phyloP scores from a whole-genome alignment of 2,797 vertebrate genomes.

The Phoxinus dragarum region DNA sequence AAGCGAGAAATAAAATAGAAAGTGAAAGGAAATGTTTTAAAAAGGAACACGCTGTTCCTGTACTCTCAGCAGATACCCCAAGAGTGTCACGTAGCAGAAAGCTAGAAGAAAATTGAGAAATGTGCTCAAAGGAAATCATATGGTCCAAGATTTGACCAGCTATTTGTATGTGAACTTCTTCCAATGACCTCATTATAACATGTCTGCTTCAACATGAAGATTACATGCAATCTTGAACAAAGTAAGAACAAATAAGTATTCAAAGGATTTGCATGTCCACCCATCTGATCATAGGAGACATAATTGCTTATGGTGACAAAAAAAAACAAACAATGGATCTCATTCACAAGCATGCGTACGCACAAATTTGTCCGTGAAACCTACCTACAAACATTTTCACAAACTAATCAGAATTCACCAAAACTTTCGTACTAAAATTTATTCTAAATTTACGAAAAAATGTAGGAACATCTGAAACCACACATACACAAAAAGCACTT shows the following conservation, averaged over 20 bases:
- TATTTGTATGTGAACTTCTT: background rate
- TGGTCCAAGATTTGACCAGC: background rate
- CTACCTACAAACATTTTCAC: no score
- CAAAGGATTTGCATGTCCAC: background rate
- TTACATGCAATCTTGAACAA: background rate
- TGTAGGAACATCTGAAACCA: no score
- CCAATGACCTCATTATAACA: conserved; percentile 20
- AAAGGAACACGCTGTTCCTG: conserved; percentile 22
- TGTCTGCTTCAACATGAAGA: background rate
- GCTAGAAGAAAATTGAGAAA: conserved; percentile 17
- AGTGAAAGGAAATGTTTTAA: background rate
- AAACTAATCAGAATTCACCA: no score
- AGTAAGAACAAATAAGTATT: background rate
- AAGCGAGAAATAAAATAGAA: conserved; percentile 1
- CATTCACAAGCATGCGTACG: no score
- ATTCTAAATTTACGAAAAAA: no score
- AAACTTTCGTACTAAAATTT: no score
- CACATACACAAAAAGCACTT: no score
- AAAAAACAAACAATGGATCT: background rate
- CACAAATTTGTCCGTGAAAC: no score
- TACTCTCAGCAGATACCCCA: conserved; percentile 37
- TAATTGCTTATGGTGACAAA: background rate
- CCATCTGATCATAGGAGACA: background rate
- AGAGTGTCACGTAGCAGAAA: conserved; percentile 38
- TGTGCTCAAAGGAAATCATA: conserved; percentile 11